A percentile compares a stretch with the other conserved stretches of the same genome.
Conservation (phyloP, 2,797 vertebrate species). For the Sorex maritimensis region DNA sequence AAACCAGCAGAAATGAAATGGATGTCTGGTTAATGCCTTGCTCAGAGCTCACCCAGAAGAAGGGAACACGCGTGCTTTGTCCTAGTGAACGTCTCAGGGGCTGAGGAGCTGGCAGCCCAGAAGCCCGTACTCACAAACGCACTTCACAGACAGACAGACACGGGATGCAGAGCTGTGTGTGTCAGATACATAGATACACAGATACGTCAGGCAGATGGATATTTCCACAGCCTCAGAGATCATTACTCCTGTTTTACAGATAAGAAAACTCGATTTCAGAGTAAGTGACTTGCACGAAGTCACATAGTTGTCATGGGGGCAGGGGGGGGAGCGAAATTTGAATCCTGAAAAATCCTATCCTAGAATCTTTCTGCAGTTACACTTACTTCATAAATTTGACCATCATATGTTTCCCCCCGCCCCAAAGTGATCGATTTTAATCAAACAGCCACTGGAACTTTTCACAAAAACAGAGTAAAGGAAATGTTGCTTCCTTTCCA, state of each 20-base stretch:
- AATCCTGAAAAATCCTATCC: background rate
- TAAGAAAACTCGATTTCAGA: background rate
- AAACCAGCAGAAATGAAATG: conserved; percentile 32
- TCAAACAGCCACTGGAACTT: conserved; percentile 29
- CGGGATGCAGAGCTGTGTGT: background rate
- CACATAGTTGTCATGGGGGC: background rate
- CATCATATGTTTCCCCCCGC: background rate
- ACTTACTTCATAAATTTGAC: background rate
- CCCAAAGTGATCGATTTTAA: conserved; percentile 20
- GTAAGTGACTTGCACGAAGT: conserved; percentile 12
- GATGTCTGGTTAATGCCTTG: conserved; percentile 10
- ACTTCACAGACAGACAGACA: background rate
- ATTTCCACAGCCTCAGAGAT: conserved; percentile 9
- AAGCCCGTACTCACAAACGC: background rate
- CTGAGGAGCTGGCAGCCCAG: background rate
- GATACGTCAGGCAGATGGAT: background rate
- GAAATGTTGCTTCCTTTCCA: background rate
- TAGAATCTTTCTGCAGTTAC: background rate
- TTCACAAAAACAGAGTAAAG: conserved; percentile 13
- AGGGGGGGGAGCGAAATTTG: background rate
- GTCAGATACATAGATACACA: background rate
- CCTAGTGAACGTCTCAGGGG: conserved; percentile 25
- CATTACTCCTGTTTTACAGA: conserved; percentile 39
- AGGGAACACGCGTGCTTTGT: conserved; percentile 35
- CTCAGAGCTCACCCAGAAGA: background rate